These are phyloP conservation scores for Tenodera sinensis DNA, from an alignment of 2,888 invertebrate genomes.

Conservation along the genomic window DNA sequence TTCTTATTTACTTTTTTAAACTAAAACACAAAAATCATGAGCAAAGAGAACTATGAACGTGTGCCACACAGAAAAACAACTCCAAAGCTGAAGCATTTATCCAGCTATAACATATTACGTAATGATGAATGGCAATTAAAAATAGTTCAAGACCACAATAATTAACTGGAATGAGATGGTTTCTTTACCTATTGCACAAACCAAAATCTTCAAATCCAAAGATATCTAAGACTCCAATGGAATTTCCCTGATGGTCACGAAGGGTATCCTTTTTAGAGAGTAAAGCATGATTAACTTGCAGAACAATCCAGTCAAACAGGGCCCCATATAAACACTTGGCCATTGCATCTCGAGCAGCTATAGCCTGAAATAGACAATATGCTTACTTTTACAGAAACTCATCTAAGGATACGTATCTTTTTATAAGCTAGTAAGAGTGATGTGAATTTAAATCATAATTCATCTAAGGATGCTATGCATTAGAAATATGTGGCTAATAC, in stretches of 20 bases:
- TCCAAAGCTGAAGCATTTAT: too few species aligned
- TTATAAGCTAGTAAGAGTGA: too few species aligned
- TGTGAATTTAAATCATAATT: too few species aligned
- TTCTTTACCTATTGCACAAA: slow-evolving; percentile 57
- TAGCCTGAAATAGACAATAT: slow-evolving; percentile 54
- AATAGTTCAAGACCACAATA: too few species aligned
- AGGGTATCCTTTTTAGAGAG: slow-evolving; percentile 85
- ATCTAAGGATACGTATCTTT: background rate
- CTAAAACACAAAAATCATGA: too few species aligned
- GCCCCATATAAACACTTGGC: slow-evolving; percentile 96
- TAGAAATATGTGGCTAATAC: background rate
- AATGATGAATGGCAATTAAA: too few species aligned
- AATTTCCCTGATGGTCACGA: slow-evolving; percentile 85
- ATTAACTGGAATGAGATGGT: too few species aligned
- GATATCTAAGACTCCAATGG: slow-evolving; percentile 92
- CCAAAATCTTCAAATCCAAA: slow-evolving; percentile 97
- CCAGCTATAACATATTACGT: too few species aligned
- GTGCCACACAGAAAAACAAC: too few species aligned
- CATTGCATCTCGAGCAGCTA: slow-evolving; percentile 91
- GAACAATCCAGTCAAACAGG: slow-evolving; percentile 95
- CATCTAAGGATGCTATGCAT: background rate
- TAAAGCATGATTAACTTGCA: slow-evolving; percentile 92
- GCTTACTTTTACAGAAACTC: background rate
- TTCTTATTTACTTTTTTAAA: too few species aligned
- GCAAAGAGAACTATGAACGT: too few species aligned